Conservation (phyloP, 2,113 vertebrate species). For the Actenoides lindsayi region DNA sequence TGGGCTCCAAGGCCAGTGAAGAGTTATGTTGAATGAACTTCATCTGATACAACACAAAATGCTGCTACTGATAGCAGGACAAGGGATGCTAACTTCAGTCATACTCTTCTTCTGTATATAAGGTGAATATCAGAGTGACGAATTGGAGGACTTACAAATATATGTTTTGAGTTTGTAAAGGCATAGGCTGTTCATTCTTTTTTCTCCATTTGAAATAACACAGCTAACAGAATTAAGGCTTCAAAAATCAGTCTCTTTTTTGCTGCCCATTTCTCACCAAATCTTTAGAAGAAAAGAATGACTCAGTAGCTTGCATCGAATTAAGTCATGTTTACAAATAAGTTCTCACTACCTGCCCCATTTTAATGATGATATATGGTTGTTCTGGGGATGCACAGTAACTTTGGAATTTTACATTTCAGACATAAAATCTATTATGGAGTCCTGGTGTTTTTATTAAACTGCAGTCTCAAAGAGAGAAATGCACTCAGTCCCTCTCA, state of each 20-base stretch:
- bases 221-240: not conserved
- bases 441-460: not conserved
- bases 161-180: not conserved
- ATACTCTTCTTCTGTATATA: not conserved
- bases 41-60: not conserved
- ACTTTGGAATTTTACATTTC: not conserved
- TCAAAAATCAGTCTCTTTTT: not conserved
- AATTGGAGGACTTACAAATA: not conserved
- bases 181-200: not conserved
- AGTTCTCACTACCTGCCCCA: slow-evolving; percentile 13
- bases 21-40: fast-evolving
- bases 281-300: not conserved
- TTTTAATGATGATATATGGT: slow-evolving; percentile 1
- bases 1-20: not conserved
- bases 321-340: slow-evolving; percentile 48
- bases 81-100: not conserved
- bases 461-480: not conserved
- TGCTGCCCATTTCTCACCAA: not conserved
- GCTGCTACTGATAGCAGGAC: not conserved
- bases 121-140: not conserved
- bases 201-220: not conserved
- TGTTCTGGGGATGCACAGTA: not conserved
- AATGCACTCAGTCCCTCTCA: not conserved
- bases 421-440: not conserved
- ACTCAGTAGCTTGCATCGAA: not conserved